phyloP scores from a whole-genome alignment of 2,113 vertebrate genomes.

The Cyrtonyx montezumae region DNA sequence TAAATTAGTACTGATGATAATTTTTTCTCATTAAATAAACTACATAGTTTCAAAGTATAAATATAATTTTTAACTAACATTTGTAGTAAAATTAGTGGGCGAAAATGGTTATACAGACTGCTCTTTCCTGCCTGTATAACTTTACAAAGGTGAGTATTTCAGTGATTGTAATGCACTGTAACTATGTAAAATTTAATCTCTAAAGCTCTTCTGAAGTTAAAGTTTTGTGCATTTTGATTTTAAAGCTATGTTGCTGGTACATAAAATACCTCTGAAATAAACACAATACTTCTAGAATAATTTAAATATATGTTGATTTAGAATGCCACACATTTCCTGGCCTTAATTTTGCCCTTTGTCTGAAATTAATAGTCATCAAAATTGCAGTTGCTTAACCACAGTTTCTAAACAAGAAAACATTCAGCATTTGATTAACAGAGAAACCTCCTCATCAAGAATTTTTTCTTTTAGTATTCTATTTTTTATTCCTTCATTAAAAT shows the following conservation, averaged over 20 bases:
- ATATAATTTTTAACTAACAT: background rate
- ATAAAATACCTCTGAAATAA: constrained; percentile 58
- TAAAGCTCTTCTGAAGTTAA: background rate
- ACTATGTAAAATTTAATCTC: background rate
- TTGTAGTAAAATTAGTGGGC: background rate
- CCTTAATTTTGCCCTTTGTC: constrained; percentile 61
- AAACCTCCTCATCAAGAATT: constrained; percentile 35
- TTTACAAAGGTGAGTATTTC: background rate
- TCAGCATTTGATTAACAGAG: constrained; percentile 54
- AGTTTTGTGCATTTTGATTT: background rate
- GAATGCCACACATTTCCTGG: constrained; percentile 43
- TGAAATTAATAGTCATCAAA: constrained; percentile 65
- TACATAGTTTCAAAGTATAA: background rate
- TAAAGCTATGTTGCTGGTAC: background rate
- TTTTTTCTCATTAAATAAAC: background rate
- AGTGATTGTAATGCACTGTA: background rate
- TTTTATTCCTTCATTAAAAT: constrained; percentile 58
- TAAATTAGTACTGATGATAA: background rate
- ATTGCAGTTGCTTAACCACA: constrained; percentile 41
- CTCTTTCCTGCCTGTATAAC: background rate
- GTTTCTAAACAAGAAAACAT: constrained; percentile 64
- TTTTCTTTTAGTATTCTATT: constrained; percentile 40
- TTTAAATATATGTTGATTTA: constrained; percentile 71
- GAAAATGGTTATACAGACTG: background rate
- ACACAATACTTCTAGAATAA: constrained; percentile 44